Conservation (phyloP, 2,113 vertebrate species). For the Malaclemys terrapin region DNA sequence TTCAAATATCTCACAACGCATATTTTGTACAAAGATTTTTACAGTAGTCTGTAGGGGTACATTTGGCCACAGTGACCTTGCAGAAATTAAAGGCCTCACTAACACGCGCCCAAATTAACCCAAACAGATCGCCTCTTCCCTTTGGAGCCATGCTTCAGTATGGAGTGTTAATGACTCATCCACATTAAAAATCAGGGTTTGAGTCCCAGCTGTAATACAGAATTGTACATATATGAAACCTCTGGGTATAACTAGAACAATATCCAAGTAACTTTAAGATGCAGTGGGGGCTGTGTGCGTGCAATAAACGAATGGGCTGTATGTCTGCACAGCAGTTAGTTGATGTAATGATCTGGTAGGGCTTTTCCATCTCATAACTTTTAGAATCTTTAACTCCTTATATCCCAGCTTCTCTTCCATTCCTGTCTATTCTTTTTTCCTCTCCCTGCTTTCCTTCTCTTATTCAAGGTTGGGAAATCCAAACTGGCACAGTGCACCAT, state of each 20-base stretch:
- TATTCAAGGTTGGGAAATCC: not conserved
- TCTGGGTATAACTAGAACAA: not conserved
- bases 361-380: not conserved
- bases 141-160: not conserved
- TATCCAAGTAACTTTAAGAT: not conserved
- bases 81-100: not conserved
- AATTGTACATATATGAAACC: not conserved
- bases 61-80: too few species aligned
- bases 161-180: not conserved
- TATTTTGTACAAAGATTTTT: too few species aligned
- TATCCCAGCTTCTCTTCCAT: not conserved
- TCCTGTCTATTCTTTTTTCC: not conserved
- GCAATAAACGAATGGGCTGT: not conserved
- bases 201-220: not conserved
- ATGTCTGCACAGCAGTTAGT: not conserved
- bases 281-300: not conserved
- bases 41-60: too few species aligned
- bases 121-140: not conserved
- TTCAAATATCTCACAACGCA: too few species aligned
- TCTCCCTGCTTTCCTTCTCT: not conserved
- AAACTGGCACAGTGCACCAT: too few species aligned
- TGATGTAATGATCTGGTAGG: fast-evolving
- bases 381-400: not conserved
- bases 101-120: fast-evolving
- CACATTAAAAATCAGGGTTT: not conserved